phyloP scores from a whole-genome alignment of 2,797 vertebrate genomes.

The Sciaenops ocellatus region DNA sequence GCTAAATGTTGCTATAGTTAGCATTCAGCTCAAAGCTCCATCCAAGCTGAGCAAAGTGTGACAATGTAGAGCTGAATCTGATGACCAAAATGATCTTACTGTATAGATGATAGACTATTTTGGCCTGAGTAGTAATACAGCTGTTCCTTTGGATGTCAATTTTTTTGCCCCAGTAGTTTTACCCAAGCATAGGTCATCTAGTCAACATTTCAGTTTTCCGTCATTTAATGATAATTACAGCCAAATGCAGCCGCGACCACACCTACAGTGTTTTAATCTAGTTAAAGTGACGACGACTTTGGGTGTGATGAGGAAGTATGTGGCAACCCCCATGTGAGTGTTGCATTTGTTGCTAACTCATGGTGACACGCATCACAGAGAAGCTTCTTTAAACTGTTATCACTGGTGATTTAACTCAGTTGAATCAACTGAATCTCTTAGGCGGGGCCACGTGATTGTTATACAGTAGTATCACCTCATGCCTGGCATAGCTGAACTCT shows the following conservation, averaged over 20 bases:
- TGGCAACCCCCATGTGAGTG: not conserved
- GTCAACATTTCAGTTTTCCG: no score
- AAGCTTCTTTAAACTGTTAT: conserved; percentile 9
- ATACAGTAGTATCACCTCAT: not conserved
- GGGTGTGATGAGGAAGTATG: not conserved
- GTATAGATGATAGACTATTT: no score
- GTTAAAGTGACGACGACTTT: not conserved
- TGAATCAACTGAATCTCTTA: not conserved
- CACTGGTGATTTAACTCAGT: not conserved
- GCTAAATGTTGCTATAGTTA: not conserved
- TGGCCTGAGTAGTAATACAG: no score
- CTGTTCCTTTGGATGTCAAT: no score
- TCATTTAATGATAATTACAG: no score
- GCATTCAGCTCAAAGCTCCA: not conserved
- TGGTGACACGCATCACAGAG: not conserved
- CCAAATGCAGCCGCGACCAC: no score
- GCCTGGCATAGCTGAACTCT: conserved; percentile 2
- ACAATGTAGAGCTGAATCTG: not conserved
- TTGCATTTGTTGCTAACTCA: not conserved
- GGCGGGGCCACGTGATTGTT: not conserved
- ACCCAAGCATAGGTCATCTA: no score
- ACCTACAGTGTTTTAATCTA: no score
- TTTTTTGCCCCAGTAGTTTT: no score
- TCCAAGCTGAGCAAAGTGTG: no score
- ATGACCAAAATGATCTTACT: no score